phyloP scores from a whole-genome alignment of 2,113 vertebrate species.

The Litocranius walleri region DNA sequence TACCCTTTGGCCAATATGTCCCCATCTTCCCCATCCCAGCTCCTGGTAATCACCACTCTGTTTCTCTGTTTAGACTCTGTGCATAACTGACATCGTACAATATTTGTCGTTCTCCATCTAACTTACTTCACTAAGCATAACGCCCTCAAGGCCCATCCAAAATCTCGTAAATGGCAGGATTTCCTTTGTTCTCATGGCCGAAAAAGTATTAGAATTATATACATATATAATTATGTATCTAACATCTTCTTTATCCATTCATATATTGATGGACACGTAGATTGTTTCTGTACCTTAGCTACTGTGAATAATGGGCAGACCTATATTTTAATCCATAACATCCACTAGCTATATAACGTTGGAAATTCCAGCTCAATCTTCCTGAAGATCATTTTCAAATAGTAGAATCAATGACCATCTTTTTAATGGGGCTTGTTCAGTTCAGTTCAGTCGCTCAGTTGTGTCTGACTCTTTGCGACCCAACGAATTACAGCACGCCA shows the following conservation, averaged over 20 bases:
- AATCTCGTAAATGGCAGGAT: neutral
- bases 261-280: neutral
- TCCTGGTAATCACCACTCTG: neutral
- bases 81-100: neutral
- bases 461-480: too few species aligned
- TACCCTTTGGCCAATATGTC: neutral
- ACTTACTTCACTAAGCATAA: neutral
- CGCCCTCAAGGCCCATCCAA: neutral
- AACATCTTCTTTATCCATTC: neutral
- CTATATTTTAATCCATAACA: too few species aligned
- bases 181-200: neutral
- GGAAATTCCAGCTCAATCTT: too few species aligned
- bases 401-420: too few species aligned
- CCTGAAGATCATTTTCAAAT: too few species aligned
- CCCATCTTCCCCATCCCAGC: neutral
- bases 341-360: too few species aligned
- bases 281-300: neutral
- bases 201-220: neutral
- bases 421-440: too few species aligned
- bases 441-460: too few species aligned
- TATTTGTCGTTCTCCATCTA: neutral
- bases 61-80: neutral
- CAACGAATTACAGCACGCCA: fast-evolving
- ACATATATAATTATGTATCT: neutral
- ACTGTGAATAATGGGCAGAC: too few species aligned